These are phyloP conservation scores for Thyatira batis DNA, from an alignment of 2,888 invertebrate species.

Conservation along the genomic window DNA sequence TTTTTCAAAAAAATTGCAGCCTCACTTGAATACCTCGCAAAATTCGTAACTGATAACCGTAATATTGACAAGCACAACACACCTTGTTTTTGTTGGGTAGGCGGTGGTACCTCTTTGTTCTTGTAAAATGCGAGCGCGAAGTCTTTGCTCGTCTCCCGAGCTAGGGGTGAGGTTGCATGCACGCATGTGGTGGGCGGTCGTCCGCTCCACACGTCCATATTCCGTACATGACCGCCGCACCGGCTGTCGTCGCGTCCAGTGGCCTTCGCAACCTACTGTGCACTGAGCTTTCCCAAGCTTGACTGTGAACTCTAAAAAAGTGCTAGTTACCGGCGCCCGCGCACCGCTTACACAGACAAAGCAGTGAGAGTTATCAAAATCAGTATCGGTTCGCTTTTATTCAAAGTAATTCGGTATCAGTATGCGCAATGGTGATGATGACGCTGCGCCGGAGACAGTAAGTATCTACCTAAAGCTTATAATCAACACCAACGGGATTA, in stretches of 20 bases:
- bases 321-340: conserved; percentile 37
- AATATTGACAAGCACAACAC: conserved; percentile 23
- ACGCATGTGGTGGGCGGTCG: conserved; percentile 84
- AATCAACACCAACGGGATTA: neutral
- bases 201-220: conserved; percentile 90
- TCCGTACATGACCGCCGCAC: conserved; percentile 68
- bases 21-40: neutral
- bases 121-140: conserved; percentile 93
- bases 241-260: conserved; percentile 63
- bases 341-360: conserved; percentile 32
- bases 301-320: conserved; percentile 30
- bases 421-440: conserved; percentile 23
- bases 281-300: conserved; percentile 65
- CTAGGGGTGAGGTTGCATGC: conserved; percentile 83
- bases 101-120: conserved; percentile 79
- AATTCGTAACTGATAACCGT: neutral
- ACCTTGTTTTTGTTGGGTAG: conserved; percentile 68
- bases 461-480: neutral
- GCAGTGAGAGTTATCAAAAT: conserved; percentile 49
- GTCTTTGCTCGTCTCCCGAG: conserved; percentile 88
- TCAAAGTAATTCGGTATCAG: conserved; percentile 28
- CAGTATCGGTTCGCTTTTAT: conserved; percentile 22
- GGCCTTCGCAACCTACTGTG: conserved; percentile 64
- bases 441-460: neutral
- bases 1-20: neutral